Evolutionary conservation across 2,113 vertebrate genomes (phyloP).

Genomic region (Cacatua alba): DNA sequence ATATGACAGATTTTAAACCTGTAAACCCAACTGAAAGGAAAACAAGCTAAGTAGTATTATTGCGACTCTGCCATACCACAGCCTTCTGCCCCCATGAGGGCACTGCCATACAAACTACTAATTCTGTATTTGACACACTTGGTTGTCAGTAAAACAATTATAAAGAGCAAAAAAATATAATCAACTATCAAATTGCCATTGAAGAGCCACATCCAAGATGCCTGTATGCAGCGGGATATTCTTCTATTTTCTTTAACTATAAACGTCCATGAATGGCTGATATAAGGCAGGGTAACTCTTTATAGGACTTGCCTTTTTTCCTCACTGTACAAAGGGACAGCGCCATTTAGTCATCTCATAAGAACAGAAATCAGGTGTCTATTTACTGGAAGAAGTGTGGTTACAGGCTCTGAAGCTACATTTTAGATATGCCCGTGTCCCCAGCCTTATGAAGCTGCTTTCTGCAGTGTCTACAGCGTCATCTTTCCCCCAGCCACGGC

Average conservation of each 20-base stretch:
- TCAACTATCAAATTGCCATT: background rate
- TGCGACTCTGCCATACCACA: background rate
- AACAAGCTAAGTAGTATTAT: background rate
- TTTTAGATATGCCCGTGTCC: background rate
- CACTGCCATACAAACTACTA: background rate
- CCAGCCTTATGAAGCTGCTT: background rate
- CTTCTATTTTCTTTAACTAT: background rate
- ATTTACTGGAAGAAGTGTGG: background rate
- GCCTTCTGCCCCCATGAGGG: background rate
- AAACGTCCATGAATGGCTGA: background rate
- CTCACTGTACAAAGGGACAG: background rate
- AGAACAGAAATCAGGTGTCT: background rate
- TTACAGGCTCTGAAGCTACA: background rate
- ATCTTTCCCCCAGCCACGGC: background rate
- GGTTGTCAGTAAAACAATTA: background rate
- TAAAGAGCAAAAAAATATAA: background rate
- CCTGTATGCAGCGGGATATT: background rate
- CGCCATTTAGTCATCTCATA: background rate
- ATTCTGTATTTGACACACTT: background rate
- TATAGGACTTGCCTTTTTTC: background rate
- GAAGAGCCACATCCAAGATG: background rate
- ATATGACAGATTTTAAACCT: background rate
- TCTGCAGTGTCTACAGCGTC: background rate
- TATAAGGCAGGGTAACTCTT: background rate
- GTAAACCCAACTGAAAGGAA: background rate